Percentiles rank a stretch among this genome's conserved stretches.
These are phyloP conservation scores for Ibidorhyncha struthersii DNA, from an alignment of 2,113 vertebrate species.

Conservation along the genomic window DNA sequence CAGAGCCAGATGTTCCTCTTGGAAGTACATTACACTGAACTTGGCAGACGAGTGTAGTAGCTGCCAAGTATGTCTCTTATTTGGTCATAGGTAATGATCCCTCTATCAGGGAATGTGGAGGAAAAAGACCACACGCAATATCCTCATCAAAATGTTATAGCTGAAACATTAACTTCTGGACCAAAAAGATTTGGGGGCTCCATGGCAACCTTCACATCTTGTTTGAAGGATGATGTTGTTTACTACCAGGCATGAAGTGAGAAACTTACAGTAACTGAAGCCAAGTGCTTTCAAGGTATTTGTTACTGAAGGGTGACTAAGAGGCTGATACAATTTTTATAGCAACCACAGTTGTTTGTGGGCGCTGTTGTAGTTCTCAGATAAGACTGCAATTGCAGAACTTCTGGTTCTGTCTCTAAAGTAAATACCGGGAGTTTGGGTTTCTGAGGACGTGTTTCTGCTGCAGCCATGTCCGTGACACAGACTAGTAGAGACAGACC, in stretches of 20 bases:
- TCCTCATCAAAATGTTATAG: neutral
- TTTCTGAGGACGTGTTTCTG: neutral
- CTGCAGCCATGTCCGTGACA: neutral
- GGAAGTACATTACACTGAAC: slow-evolving; percentile 38
- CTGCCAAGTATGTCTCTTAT: slow-evolving; percentile 64
- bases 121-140: slow-evolving; percentile 20
- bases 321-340: slow-evolving; percentile 10
- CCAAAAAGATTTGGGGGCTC: slow-evolving; percentile 18
- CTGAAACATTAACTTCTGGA: neutral
- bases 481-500: neutral
- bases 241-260: slow-evolving; percentile 54
- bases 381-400: slow-evolving; percentile 21
- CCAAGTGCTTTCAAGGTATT: slow-evolving; percentile 60
- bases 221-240: slow-evolving; percentile 48
- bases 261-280: slow-evolving; percentile 34
- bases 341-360: slow-evolving; percentile 46
- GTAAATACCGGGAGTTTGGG: neutral
- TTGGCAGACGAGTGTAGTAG: slow-evolving; percentile 43
- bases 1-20: slow-evolving; percentile 71
- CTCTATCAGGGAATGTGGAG: slow-evolving; percentile 3
- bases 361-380: slow-evolving; percentile 45
- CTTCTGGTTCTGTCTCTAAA: neutral
- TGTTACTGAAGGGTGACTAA: slow-evolving; percentile 44
- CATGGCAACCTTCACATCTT: slow-evolving; percentile 48
- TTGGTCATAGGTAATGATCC: slow-evolving; percentile 61